phyloP scores from a whole-genome alignment of 2,888 invertebrate species.

The Habroteleia sp. region DNA sequence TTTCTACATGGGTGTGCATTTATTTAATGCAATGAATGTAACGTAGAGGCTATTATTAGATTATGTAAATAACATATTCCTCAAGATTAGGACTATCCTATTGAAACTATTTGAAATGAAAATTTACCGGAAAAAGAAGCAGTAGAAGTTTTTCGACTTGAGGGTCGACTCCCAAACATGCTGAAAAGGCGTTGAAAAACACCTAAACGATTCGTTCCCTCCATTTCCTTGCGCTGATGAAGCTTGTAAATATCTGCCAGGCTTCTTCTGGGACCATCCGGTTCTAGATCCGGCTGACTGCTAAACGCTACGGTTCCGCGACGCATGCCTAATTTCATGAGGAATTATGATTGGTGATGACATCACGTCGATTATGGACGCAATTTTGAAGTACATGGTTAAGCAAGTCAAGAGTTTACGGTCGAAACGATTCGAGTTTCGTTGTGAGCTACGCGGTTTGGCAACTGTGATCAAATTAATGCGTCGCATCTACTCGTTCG shows the following conservation, averaged over 20 bases:
- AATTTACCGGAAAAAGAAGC: slow-evolving; percentile 83
- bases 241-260: slow-evolving; percentile 78
- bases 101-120: neutral
- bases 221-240: slow-evolving; percentile 76
- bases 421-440: slow-evolving; percentile 13
- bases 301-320: slow-evolving; percentile 80
- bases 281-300: slow-evolving; percentile 78
- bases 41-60: no score
- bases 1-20: no score
- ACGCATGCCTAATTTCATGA: slow-evolving; percentile 76
- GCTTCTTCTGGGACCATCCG: slow-evolving; percentile 74
- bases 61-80: no score
- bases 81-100: neutral
- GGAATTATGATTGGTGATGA: slow-evolving; percentile 48
- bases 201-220: slow-evolving; percentile 76
- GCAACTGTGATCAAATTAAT: slow-evolving; percentile 21
- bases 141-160: slow-evolving; percentile 86
- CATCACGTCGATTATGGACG: slow-evolving; percentile 46
- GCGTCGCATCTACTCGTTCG: no score
- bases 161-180: slow-evolving; percentile 85
- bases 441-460: neutral
- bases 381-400: slow-evolving; percentile 34
- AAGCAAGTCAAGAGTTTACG: slow-evolving; percentile 24
- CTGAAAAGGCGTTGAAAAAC: slow-evolving; percentile 79
- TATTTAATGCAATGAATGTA: no score